These are phyloP conservation scores for Vespertilio murinus DNA, from an alignment of 2,797 vertebrate species.

Conservation along the genomic window DNA sequence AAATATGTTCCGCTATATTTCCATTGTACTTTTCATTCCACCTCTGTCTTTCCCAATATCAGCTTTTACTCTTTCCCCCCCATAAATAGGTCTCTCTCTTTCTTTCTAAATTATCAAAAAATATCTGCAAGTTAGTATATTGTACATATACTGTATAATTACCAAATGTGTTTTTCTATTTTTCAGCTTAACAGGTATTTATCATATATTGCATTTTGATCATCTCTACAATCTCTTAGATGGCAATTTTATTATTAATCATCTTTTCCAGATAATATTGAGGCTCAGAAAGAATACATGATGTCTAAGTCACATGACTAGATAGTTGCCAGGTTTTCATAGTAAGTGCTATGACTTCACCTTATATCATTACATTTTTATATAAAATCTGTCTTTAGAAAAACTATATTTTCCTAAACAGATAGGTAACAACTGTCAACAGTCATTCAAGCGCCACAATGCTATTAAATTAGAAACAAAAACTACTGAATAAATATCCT, in stretches of 20 bases:
- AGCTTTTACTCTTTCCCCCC: background rate
- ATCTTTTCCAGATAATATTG: background rate
- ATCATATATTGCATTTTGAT: background rate
- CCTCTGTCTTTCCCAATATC: background rate
- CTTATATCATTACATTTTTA: background rate
- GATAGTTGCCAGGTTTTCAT: background rate
- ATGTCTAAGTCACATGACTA: background rate
- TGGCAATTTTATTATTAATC: background rate
- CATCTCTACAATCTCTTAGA: background rate
- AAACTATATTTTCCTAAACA: background rate
- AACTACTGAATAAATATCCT: background rate
- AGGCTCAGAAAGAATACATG: background rate
- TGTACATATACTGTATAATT: background rate
- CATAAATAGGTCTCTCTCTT: background rate
- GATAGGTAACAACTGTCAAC: background rate
- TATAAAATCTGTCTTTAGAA: background rate
- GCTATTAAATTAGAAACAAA: conserved; percentile 10
- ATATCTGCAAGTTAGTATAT: background rate
- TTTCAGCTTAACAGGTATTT: background rate
- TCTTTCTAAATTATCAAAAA: background rate
- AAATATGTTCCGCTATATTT: background rate
- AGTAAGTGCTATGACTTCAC: background rate
- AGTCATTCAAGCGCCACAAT: background rate
- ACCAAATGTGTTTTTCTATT: background rate
- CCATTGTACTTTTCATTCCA: background rate